Evolutionary conservation across 2,113 vertebrate species (phyloP).

Genomic region (Hipposideros armiger): DNA sequence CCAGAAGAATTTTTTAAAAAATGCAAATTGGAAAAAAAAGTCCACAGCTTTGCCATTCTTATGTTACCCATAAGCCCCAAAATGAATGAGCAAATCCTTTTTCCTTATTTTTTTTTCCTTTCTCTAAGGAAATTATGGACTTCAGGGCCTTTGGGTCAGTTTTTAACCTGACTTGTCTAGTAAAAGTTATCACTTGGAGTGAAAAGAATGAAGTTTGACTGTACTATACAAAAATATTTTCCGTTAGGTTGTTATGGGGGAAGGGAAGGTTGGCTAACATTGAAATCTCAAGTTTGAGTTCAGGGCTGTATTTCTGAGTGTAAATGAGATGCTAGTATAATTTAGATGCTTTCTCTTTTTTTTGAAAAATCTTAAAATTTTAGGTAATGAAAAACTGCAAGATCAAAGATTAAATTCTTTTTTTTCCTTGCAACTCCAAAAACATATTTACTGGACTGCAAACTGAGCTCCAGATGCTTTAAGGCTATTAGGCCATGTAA

Average conservation of each 20-base stretch:
- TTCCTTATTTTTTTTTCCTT: background rate
- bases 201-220: conserved; percentile 43
- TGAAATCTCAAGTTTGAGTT: conserved; percentile 22
- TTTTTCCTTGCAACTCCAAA: background rate
- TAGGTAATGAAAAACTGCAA: background rate
- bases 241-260: background rate
- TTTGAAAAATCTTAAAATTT: background rate
- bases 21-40: conserved; percentile 15
- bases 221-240: background rate
- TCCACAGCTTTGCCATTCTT: conserved; percentile 35
- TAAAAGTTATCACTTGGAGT: conserved; percentile 4
- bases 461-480: background rate
- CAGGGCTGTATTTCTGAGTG: background rate
- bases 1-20: conserved; percentile 27
- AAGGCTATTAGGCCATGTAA: background rate
- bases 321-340: background rate
- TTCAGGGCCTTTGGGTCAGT: background rate
- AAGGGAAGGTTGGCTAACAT: background rate
- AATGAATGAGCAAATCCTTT: conserved; percentile 47
- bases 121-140: background rate
- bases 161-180: conserved; percentile 11
- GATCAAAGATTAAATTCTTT: background rate
- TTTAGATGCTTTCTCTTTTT: background rate
- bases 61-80: conserved; percentile 27
- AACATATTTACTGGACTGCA: background rate